These are phyloP conservation scores for Poeciliopsis presidionis DNA, from an alignment of 2,797 vertebrate species.

Conservation along the genomic window DNA sequence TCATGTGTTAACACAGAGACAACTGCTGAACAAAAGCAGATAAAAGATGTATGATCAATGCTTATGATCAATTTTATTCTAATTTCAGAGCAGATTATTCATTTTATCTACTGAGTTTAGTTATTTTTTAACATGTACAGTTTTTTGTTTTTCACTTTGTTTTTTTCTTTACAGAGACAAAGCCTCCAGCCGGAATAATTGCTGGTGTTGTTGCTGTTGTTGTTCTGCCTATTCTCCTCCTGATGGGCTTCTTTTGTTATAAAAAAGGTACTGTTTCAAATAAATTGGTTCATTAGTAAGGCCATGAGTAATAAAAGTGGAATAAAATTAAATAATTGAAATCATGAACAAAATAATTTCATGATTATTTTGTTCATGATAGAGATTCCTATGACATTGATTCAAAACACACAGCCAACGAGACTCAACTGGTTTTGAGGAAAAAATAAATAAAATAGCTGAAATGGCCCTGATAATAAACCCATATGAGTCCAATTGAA, in stretches of 20 bases:
- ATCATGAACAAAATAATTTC: not conserved
- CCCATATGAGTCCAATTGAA: not conserved
- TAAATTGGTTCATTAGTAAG: not conserved
- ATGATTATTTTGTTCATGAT: no score
- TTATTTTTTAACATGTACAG: not conserved
- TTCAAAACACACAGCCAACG: not conserved
- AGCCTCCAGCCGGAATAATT: not conserved
- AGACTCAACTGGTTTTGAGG: not conserved
- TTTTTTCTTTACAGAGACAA: not conserved
- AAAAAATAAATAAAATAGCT: not conserved
- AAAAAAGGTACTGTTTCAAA: not conserved
- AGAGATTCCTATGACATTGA: not conserved
- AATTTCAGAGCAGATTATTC: not conserved
- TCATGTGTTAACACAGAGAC: not conserved
- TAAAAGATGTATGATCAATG: not conserved
- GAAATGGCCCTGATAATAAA: not conserved
- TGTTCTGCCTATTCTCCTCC: not conserved
- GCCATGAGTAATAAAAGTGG: not conserved
- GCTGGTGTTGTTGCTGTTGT: not conserved
- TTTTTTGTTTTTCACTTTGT: not conserved
- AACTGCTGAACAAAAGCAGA: not conserved
- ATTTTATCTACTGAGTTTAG: not conserved
- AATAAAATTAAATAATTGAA: not conserved
- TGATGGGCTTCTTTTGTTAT: fast-evolving
- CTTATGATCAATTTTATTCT: not conserved